Evolutionary conservation across 2,888 invertebrate genomes (phyloP), one percentile per base, ranked within the genome.

Genomic region (Apeira syringaria): DNA sequence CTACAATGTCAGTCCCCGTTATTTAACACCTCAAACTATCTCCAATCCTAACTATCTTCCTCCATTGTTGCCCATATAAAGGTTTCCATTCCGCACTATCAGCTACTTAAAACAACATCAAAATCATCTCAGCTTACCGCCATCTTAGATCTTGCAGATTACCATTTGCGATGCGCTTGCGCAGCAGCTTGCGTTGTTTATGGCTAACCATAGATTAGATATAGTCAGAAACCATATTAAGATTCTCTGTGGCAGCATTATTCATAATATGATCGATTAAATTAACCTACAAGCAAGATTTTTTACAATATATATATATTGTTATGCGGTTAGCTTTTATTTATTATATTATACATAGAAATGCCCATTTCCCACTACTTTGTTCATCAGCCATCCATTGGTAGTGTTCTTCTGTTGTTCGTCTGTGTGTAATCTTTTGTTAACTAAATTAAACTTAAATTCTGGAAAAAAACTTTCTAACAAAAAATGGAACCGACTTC

Each of bases 61-160:
- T 6, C 47, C 40, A 53, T 67, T 62, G 60, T 66, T 50, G 38
- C 29, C 64, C 66, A 59, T 58, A 66, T 47, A 46, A 46, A 53
- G 56, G 49, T 42, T 53, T 55, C 61, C 20, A 9, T 64, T 56
- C 52, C 47, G 39, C 53, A 49, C 66, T 80, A 80, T 78, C 74
- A 54, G 60, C 58, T 63, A 64, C 67, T 77, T 76, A 68, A 64
- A 72, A 58, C 65, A 69, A 74, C 76, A 80, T 80, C 78, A 78
- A 79, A 79, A 79, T 77, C 77, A 56, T 59, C 66, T 73, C 75
- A 74, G 62, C 57, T 35, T 46, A 54, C 48, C 56, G 64, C 47
- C 45, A 52, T 54, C 54, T 52, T 46, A 47, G 47, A 65, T 71
- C 64, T 52, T 50, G 62, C 59, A 53, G 63, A 69, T 64, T 61